Base-by-base conservation (phyloP, 2,888 invertebrate species). In the Oscheius sp. region DNA sequence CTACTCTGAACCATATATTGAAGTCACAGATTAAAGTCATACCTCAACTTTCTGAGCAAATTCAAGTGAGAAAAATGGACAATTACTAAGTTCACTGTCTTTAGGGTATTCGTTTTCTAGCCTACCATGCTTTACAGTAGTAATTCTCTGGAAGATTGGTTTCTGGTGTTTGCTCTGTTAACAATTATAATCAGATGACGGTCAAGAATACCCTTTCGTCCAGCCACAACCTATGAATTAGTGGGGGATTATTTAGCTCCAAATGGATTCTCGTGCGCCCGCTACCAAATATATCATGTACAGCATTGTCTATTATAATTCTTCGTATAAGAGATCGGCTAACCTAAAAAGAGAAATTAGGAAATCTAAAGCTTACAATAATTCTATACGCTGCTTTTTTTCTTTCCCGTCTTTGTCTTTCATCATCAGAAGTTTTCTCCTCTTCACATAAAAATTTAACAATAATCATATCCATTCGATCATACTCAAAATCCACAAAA, bases 11-110 rank as follows among this genome's bases (percentile, higher is more conserved):
- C 5, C 9, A 51, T 47, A 24, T n/a, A 32, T 50, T 30, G 6
- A n/a, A 64, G 12, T 14, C n/a, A 50, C 33, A 50, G 14, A 14
- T 4, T 17, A 8, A 38, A 12, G 20, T 14, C 41, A 17, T 6
- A 66, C 66, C 47, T 67, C 59, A 1, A 67, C 22, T 12, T 36
- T 59, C 44, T 50, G 32, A 24, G 63, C 69, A 36, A 77, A 75
- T 47, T 78, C 75, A 6, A 78, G 61, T 1, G 73, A 68, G 50
- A 78, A 70, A 9, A 73, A 72, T 0, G 74, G 71, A 54, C 75
- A 73, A 56, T 78, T 74, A 1, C 73, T 65, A 9, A 74, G 72
- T 8, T 75, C 75, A 22, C 50, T 33, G 4, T 69, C 47, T 5
- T 67, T 67, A 8, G 74, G 70, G 47, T 54, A 68, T 64, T 70